Base-by-base conservation (phyloP, 1,140 invertebrate species). In the Leptonema lineaticorne region DNA sequence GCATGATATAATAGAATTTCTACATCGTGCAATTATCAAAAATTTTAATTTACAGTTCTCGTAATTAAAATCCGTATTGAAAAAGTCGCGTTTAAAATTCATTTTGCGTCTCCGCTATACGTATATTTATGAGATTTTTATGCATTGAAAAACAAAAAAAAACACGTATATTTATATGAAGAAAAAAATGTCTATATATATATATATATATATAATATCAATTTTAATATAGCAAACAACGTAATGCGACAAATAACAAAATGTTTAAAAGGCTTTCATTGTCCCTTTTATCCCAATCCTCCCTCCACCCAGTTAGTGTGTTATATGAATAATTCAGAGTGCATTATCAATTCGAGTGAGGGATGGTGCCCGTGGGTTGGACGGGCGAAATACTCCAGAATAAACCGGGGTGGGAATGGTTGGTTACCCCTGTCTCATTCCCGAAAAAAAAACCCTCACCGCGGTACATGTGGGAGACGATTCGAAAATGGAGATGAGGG, bases 271-370 rank as follows among this genome's bases (percentile, higher is more conserved):
- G 65, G 66, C 62, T 65, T 68, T 67, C 53, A 33, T 62, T 62
- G 67, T 69, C 48, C 63, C 29, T 48, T 37, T 41, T 69, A 48
- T 64, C 56, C 67, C 57, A 26, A 63, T 53, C 63, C 53, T 60
- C 68, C 53, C 63, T 56, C 69, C 37, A 30, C 60, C 67, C 67
- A 68, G 67, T 64, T 64, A 72, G 67, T 62, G 65, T 63, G 67
- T 73, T 70, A 69, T 73, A 73, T 73, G 72, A 73, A 73, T 73
- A 67, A 73, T 73, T 73, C 72, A 71, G 67, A 73, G 63, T 73
- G 67, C 67, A 73, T 73, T 73, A 73, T 69, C 69, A 71, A 73
- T 73, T 73, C 72, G 63, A 67, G 65, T n/a, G 63, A 68, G 33
- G 58, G 27, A 16, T 20, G 63, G 46, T n/a, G 63, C 16, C 50